Evolutionary conservation across 2,113 vertebrate genomes (phyloP), one percentile per base, ranked within the genome.

Genomic region (Pardalotus punctatus): DNA sequence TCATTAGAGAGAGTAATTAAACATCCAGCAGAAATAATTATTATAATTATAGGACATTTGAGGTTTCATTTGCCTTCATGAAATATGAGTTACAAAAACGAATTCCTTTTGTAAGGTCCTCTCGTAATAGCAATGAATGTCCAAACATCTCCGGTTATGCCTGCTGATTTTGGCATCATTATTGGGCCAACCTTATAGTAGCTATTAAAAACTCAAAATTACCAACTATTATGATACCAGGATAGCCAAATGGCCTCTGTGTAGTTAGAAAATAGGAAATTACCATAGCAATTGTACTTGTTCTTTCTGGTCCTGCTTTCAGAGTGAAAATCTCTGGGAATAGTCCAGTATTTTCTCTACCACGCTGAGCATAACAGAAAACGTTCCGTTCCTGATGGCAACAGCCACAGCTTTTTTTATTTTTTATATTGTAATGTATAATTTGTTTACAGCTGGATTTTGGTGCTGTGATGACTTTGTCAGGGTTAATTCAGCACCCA

Each of bases 1-100:
- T 97, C 94, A 84, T 95, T 96, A 93, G 54, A 81, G 19, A 91
- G 79, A 94, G 81, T 95, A 97, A 96, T 97, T 97, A 97, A 97
- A 96, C 70, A 94, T 48, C 76, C 71, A 84, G 96, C 29, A 93
- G 95, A 96, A 96, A 97, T 96, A 97, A 97, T 97, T 95, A 94
- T 94, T 95, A 86, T 94, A 92, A 95, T 97, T 96, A 97, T 9
- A 48, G 82, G 86, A 85, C 79, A 71, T 94, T 88, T 93, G 88
- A 93, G 58, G 94, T 96, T 95, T 94, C 88, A 86, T 87, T 94
- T 96, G 47, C 86, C 73, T 95, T 90, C 40, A 27, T 89, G 90
- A 95, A 93, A 96, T 83, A 92, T 31, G 67, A 89, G 88, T 88
- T 96, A 77, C 67, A 64, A 72, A 97, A 96, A 87, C 58, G 31